phyloP scores from a whole-genome alignment of 1,140 invertebrate species.

The Epicauta chinensis region DNA sequence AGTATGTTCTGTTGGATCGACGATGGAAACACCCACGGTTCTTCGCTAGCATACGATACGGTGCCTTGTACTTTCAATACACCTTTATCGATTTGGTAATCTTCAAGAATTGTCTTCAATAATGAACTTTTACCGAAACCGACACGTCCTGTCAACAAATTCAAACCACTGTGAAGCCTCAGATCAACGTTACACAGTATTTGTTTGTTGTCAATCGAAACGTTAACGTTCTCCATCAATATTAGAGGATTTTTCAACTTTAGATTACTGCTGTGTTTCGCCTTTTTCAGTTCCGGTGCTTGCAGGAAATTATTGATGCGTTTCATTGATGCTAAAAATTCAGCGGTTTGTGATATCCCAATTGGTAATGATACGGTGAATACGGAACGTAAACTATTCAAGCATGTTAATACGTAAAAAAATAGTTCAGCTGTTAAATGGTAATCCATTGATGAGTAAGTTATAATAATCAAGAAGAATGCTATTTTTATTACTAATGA shows the following conservation, averaged over 20 bases:
- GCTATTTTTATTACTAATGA: conserved; percentile 59
- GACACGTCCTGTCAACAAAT: conserved; percentile 70
- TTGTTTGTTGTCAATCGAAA: conserved; percentile 31
- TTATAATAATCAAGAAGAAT: conserved; percentile 51
- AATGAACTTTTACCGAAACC: conserved; percentile 78
- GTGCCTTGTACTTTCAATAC: conserved; percentile 56
- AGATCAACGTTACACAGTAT: conserved; percentile 53
- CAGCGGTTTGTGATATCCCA: conserved; percentile 52
- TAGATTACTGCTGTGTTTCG: background rate
- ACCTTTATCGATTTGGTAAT: conserved; percentile 60
- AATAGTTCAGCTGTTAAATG: conserved; percentile 67
- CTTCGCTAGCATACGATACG: conserved; percentile 72
- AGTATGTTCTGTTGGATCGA: conserved; percentile 57
- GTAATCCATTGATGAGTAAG: conserved; percentile 60
- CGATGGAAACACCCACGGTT: conserved; percentile 69
- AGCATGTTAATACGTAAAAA: conserved; percentile 66
- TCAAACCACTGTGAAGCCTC: conserved; percentile 53
- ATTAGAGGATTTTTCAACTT: conserved; percentile 12
- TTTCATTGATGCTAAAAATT: conserved; percentile 29
- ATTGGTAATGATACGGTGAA: conserved; percentile 69
- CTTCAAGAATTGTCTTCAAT: conserved; percentile 63
- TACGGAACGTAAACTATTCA: conserved; percentile 62
- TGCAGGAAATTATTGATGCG: conserved; percentile 15
- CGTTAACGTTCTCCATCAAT: background rate
- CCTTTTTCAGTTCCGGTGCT: conserved; percentile 6